Percentiles rank a stretch among this genome's conserved stretches.
phyloP scores from a whole-genome alignment of 2,888 invertebrate genomes.

The Serrognathus titanus region DNA sequence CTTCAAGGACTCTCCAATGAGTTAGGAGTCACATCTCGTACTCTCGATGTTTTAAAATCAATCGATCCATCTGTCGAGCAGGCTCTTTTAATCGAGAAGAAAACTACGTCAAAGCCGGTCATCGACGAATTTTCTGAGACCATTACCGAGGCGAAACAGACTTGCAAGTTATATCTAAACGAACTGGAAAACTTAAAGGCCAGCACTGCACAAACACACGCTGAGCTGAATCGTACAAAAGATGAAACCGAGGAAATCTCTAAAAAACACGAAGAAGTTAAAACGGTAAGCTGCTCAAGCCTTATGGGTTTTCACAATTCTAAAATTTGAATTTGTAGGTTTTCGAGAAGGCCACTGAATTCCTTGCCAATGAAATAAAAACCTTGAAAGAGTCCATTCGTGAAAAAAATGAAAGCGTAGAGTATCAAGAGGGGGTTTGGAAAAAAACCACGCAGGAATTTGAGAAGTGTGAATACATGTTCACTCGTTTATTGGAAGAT shows the following conservation, averaged over 20 bases:
- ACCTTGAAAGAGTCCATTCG: conserved; percentile 56
- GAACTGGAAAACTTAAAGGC: conserved; percentile 25
- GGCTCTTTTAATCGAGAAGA: conserved; percentile 11
- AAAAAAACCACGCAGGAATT: conserved; percentile 55
- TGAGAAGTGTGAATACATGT: conserved; percentile 54
- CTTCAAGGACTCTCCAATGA: conserved; percentile 74
- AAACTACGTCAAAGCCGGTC: conserved; percentile 36
- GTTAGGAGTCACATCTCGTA: conserved; percentile 70
- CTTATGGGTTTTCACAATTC: not conserved
- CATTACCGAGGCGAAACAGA: conserved; percentile 47
- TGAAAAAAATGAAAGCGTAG: conserved; percentile 53
- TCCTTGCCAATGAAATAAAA: conserved; percentile 48
- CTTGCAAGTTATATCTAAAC: conserved; percentile 23
- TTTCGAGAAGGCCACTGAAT: conserved; percentile 26
- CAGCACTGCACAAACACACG: conserved; percentile 24
- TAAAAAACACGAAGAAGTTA: conserved; percentile 21
- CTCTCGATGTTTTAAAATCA: conserved; percentile 64
- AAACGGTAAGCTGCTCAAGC: conserved; percentile 22
- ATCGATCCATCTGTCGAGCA: conserved; percentile 24
- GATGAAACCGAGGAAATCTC: conserved; percentile 16
- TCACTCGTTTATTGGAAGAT: conserved; percentile 54
- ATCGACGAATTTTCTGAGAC: conserved; percentile 58
- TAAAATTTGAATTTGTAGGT: conserved; percentile 11
- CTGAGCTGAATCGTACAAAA: conserved; percentile 21
- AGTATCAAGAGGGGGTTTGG: conserved; percentile 55